These are phyloP conservation scores for Ophraella communa DNA, from an alignment of 2,888 invertebrate genomes.

Conservation along the genomic window DNA sequence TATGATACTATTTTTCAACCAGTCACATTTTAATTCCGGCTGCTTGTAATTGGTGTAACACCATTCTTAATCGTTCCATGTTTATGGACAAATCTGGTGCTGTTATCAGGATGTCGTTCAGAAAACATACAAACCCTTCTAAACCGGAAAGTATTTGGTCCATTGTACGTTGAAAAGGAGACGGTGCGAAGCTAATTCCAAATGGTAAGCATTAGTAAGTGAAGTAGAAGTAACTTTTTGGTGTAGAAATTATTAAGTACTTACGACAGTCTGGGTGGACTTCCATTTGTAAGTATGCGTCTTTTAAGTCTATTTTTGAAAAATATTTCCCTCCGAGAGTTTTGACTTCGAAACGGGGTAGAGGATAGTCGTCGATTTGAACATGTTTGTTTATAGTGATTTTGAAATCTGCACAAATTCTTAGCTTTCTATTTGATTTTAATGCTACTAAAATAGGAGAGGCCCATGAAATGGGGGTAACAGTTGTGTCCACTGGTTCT, in stretches of 20 bases:
- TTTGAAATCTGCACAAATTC: conserved; percentile 39
- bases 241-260: conserved; percentile 15
- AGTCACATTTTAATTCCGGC: neutral
- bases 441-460: no score
- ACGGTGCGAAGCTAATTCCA: conserved; percentile 31
- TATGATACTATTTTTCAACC: conserved; percentile 2
- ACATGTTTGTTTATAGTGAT: conserved; percentile 34
- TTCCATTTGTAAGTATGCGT: conserved; percentile 10
- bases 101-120: conserved; percentile 17
- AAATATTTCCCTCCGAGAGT: no score
- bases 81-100: neutral
- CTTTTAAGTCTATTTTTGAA: neutral
- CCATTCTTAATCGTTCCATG: neutral
- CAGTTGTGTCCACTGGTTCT: conserved; percentile 39
- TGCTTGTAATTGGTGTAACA: neutral
- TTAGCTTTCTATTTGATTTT: conserved; percentile 37
- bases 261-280: conserved; percentile 18
- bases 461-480: no score
- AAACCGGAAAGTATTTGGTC: conserved; percentile 25
- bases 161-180: conserved; percentile 31
- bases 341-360: no score
- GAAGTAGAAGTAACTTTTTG: conserved; percentile 31
- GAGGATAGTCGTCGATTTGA: neutral
- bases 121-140: conserved; percentile 13
- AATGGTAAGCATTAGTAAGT: no score